Evolutionary conservation across 2,888 invertebrate genomes (phyloP), one percentile per base, ranked within the genome.

Genomic region (Andrena haemorrhoa): DNA sequence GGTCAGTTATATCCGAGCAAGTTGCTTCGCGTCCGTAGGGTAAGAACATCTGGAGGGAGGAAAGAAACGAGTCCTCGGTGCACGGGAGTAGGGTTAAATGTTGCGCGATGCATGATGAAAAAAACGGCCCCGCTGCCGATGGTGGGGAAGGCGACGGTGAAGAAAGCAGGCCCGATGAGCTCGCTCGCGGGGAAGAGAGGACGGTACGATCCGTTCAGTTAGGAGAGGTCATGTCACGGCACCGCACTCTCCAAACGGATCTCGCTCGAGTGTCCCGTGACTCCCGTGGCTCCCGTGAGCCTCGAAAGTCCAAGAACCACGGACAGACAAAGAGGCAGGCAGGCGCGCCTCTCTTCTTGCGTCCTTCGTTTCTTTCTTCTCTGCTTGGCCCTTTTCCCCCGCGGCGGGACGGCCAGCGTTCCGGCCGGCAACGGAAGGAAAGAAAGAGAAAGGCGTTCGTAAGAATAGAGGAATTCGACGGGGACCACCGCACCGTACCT

Each of bases 401-500:
- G 47, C 41, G 23, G 35, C 49, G 33, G 47, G 47, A 23, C 12
- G 20, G 51, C 26, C 61, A 29, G 33, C 29, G 33, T 31, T 10
- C n/a, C 16, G 23, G 56, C 41, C 8, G 53, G 20, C 61, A 23
- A 74, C 12, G 33, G n/a, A 29, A 49, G 63, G 60, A 51, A 68
- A 20, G 68, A 29, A 16, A 69, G 63, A 56, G 49, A 84, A 85
- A 84, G 86, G 88, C 89, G 90, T 90, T 87, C 77, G 85, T 74
- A 89, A 91, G 90, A 91, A 90, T 84, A 83, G 86, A 88, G 88
- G 89, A 91, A 91, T 88, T 88, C 88, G 71, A 85, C 75, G 64
- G 76, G 78, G 82, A 51, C 8, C 84, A 82, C 79, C 86, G 86
- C 89, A 89, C 87, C n/a, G n/a, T n/a, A n/a, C n/a, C n/a, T n/a